Evolutionary conservation across 92 coral and sea anemone genomes (phyloP).

Genomic region (Galaxea fascicularis): DNA sequence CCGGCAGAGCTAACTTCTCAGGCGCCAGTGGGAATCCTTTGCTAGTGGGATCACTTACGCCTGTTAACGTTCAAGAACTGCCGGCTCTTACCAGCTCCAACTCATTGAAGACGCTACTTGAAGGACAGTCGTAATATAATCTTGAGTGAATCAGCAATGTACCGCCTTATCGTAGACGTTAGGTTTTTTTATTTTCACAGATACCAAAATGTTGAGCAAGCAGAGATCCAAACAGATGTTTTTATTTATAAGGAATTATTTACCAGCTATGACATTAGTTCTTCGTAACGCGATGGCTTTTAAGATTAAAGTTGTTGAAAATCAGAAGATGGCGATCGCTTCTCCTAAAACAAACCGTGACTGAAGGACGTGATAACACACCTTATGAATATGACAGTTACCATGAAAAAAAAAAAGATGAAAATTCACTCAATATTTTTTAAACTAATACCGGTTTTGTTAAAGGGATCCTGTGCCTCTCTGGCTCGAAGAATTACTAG

Average conservation of each 20-base stretch:
- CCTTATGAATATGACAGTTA: too few species aligned
- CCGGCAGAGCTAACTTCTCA: constrained; percentile 43
- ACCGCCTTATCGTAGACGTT: too few species aligned
- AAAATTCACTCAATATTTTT: too few species aligned
- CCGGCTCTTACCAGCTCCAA: constrained; percentile 75
- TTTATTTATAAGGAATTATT: background rate
- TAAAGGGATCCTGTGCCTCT: too few species aligned
- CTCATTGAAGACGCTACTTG: constrained; percentile 46
- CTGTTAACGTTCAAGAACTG: constrained; percentile 77
- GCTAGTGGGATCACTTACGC: constrained; percentile 74
- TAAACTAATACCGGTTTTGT: too few species aligned
- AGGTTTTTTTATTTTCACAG: background rate
- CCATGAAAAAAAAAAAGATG: too few species aligned
- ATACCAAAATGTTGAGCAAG: background rate
- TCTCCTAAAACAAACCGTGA: too few species aligned
- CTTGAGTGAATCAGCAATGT: background rate
- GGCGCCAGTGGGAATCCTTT: constrained; percentile 77
- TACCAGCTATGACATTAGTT: background rate
- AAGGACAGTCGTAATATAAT: constrained; percentile 23
- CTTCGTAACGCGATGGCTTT: too few species aligned
- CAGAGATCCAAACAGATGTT: background rate
- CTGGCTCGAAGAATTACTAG: too few species aligned
- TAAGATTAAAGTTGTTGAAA: too few species aligned
- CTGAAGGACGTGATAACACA: too few species aligned
- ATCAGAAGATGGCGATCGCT: too few species aligned